phyloP scores from a whole-genome alignment of 2,797 vertebrate genomes.

The Intellagama lesueurii region DNA sequence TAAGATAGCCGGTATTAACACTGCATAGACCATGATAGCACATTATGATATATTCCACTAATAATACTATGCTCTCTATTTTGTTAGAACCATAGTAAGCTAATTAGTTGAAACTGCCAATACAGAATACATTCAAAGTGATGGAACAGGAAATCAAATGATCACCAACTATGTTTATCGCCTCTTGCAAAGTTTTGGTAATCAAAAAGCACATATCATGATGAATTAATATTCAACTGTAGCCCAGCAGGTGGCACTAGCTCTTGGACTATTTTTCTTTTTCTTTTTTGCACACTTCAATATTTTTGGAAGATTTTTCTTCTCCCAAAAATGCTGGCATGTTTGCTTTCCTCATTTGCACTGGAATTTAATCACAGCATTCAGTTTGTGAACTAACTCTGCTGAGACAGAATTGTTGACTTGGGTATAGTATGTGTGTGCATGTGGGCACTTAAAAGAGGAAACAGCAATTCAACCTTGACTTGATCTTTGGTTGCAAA shows the following conservation, averaged over 20 bases:
- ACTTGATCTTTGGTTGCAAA: neutral
- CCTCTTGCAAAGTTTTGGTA: neutral
- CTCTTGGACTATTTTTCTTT: constrained; percentile 17
- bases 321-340: neutral
- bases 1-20: neutral
- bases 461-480: neutral
- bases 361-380: neutral
- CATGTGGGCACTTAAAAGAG: neutral
- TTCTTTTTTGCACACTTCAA: neutral
- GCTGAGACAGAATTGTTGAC: neutral
- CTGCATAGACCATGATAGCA: neutral
- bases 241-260: constrained; percentile 57
- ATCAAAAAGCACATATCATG: neutral
- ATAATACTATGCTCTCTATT: neutral
- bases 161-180: neutral
- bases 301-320: neutral
- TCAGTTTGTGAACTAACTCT: neutral
- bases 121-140: neutral
- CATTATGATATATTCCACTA: neutral
- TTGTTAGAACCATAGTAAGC: neutral
- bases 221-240: neutral
- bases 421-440: neutral
- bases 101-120: constrained; percentile 5
- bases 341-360: neutral
- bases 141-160: neutral